Percentiles rank a stretch among this genome's conserved stretches.
Conservation (phyloP, 2,888 invertebrate species). For the Ophion slaviceki region DNA sequence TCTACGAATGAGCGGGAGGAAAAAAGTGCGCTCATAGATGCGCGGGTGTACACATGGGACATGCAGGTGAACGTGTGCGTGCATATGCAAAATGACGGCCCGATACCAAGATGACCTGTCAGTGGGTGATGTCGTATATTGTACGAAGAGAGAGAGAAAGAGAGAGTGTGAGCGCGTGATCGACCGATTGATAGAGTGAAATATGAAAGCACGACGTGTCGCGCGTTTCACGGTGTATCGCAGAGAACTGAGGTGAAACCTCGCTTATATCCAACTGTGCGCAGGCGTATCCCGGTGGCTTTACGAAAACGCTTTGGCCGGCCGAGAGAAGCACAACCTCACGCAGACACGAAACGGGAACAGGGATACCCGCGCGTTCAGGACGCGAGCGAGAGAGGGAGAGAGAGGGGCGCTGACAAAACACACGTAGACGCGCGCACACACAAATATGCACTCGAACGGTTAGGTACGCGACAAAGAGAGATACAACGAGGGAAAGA, state of each 20-base stretch:
- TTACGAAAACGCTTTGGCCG: conserved; percentile 62
- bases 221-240: conserved; percentile 76
- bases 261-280: conserved; percentile 62
- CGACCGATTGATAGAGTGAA: conserved; percentile 66
- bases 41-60: neutral
- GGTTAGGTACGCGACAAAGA: neutral
- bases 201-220: conserved; percentile 64
- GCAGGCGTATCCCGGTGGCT: conserved; percentile 59
- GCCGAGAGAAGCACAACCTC: conserved; percentile 59
- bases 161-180: conserved; percentile 54
- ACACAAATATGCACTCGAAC: neutral
- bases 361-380: conserved; percentile 21
- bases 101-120: conserved; percentile 16
- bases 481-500: conserved; percentile 2
- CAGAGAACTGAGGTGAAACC: conserved; percentile 74
- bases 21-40: neutral
- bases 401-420: conserved; percentile 28
- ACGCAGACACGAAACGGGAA: conserved; percentile 52
- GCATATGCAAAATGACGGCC: conserved; percentile 12
- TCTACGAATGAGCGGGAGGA: neutral
- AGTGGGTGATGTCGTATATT: conserved; percentile 32
- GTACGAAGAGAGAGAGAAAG: conserved; percentile 25
- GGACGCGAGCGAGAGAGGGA: conserved; percentile 16
- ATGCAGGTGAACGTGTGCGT: neutral
- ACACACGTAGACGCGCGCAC: conserved; percentile 19